A percentile compares a stretch with the other conserved stretches of the same genome.
Conservation (phyloP, 2,797 vertebrate species). For the Holocentrus rufus region DNA sequence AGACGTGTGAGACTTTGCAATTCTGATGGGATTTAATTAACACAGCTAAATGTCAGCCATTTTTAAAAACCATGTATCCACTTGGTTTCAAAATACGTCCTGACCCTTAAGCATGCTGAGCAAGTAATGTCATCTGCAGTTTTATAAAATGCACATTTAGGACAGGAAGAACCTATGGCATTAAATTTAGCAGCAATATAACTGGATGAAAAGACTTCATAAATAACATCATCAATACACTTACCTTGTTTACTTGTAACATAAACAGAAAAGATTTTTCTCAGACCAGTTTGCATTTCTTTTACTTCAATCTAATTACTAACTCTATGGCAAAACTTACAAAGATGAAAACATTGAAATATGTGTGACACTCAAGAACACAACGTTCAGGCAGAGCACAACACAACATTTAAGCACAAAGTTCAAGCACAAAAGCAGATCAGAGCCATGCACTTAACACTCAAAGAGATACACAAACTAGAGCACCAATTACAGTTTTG, state of each 20-base stretch:
- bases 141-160: slow-evolving; percentile 45
- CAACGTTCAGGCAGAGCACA: slow-evolving; percentile 40
- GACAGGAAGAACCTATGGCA: slow-evolving; percentile 10
- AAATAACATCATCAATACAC: slow-evolving; percentile 47
- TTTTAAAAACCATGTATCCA: slow-evolving; percentile 50
- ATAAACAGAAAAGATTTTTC: slow-evolving; percentile 27
- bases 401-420: slow-evolving; percentile 27
- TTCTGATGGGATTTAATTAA: slow-evolving; percentile 55
- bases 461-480: slow-evolving; percentile 46
- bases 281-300: slow-evolving; percentile 15
- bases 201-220: slow-evolving; percentile 23
- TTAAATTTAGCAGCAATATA: slow-evolving; percentile 20
- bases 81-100: slow-evolving; percentile 39
- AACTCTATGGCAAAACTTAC: not conserved
- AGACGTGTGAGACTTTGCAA: slow-evolving; percentile 69
- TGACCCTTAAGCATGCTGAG: slow-evolving; percentile 28
- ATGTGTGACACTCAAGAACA: slow-evolving; percentile 45
- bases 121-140: slow-evolving; percentile 31
- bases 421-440: slow-evolving; percentile 28
- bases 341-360: slow-evolving; percentile 55
- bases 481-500: slow-evolving; percentile 47
- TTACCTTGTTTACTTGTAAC: slow-evolving; percentile 57
- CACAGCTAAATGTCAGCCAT: slow-evolving; percentile 54
- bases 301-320: slow-evolving; percentile 20
- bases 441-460: slow-evolving; percentile 68